Evolutionary conservation across 2,113 vertebrate genomes (phyloP).

Genomic region (Bungarus multicinctus): DNA sequence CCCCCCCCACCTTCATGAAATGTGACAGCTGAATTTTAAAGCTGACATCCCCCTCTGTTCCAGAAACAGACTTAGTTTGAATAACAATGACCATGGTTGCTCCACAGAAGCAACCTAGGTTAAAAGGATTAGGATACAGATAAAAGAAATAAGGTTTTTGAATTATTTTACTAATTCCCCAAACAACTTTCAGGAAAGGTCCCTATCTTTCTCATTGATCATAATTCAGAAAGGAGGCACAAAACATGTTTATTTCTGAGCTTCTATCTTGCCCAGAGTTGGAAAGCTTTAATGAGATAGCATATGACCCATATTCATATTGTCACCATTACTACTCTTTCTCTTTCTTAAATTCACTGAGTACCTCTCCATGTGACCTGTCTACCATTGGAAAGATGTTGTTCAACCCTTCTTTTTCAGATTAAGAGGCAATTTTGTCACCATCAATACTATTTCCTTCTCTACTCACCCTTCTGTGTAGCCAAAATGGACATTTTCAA

Average conservation of each 20-base stretch:
- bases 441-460: not conserved
- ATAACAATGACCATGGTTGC: not conserved
- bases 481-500: constrained; percentile 91
- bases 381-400: not conserved
- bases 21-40: too few relatives aligned
- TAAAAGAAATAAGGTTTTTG: not conserved
- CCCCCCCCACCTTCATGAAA: too few relatives aligned
- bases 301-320: not conserved
- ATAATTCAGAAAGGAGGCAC: not conserved
- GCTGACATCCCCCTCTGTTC: too few relatives aligned
- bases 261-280: not conserved
- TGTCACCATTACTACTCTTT: not conserved
- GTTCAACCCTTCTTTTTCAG: not conserved
- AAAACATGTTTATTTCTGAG: not conserved
- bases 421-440: not conserved
- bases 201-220: not conserved
- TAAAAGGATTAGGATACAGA: not conserved
- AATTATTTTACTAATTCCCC: not conserved
- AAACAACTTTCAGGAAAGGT: not conserved
- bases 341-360: too few relatives aligned
- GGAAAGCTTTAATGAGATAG: not conserved
- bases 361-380: too few relatives aligned
- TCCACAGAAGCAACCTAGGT: not conserved
- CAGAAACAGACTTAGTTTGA: not conserved
- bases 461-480: constrained; percentile 80